Evolutionary conservation across 2,797 vertebrate species (phyloP), one percentile per base, ranked within the genome.

Genomic region (Ptychadena robeensis): DNA sequence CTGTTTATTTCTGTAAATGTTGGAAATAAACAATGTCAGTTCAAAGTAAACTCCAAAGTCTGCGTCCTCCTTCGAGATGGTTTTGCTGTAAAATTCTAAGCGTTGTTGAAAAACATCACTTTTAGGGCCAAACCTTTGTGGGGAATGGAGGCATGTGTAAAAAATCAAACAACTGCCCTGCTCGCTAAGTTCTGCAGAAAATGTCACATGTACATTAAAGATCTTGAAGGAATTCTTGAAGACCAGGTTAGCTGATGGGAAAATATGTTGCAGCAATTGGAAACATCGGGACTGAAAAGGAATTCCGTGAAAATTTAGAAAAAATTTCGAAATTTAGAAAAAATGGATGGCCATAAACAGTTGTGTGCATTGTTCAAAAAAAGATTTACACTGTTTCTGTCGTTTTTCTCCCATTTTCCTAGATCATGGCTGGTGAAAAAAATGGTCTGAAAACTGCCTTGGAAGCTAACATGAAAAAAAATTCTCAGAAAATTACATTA

Each of bases 1-100:
- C 92, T 96, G 94, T 96, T 96, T 96, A 95, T 95, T 95, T 93
- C 89, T 93, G 88, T 89, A 95, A 94, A 94, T 92, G 89, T 57
- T 61, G 69, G 89, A 89, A 82, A 91, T 94, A 95, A 95, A 94
- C 90, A 93, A 87, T 93, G 93, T 92, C 93, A 94, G 83, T 83
- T 88, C 89, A 93, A 93, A 92, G 91, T 95, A 93, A 95, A 94
- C 89, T 87, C 76, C 5, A 25, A 70, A 87, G 82, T 89, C 87
- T 86, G 89, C 88, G 86, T 90, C 90, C 90, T 92, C 40, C 91
- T 86, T 83, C 85, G 79, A 87, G 89, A 91, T 73, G 86, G 91
- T 91, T 90, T 88, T 82, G 69, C 80, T 87, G 64, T 38, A 88
- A 89, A 90, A 86, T 65, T 88, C 59, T 67, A 79, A 86, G 57